Percentiles rank a stretch among this genome's conserved stretches.
phyloP scores from a whole-genome alignment of 2,113 vertebrate species.

The Corapipo altera region DNA sequence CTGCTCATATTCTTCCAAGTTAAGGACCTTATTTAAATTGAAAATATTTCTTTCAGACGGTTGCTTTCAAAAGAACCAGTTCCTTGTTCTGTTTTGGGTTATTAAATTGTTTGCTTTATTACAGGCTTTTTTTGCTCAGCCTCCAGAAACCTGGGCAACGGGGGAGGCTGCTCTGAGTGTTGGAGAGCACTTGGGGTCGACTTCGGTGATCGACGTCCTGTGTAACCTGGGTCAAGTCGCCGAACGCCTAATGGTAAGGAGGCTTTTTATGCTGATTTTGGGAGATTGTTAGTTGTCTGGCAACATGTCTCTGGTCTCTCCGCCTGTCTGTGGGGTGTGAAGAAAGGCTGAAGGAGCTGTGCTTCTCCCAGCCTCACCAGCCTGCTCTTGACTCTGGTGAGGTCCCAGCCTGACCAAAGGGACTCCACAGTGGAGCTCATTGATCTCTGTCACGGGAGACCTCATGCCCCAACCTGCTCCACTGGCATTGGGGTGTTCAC shows the following conservation, averaged over 20 bases:
- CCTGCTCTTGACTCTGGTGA: neutral
- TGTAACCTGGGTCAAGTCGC: neutral
- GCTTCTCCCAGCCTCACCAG: neutral
- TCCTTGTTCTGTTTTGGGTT: neutral
- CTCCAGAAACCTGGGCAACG: neutral
- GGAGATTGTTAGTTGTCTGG: neutral
- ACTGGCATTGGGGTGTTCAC: neutral
- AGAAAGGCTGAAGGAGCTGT: neutral
- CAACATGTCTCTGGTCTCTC: neutral
- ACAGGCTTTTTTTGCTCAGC: neutral
- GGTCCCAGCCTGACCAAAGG: neutral
- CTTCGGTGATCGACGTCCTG: neutral
- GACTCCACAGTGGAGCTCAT: neutral
- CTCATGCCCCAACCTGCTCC: rapidly evolving
- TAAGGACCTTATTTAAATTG: neutral
- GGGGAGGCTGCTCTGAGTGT: neutral
- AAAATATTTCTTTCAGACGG: neutral
- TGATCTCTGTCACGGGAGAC: neutral
- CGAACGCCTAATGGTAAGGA: neutral
- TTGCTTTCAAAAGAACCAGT: neutral
- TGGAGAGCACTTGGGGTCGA: neutral
- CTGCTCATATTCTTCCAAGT: neutral
- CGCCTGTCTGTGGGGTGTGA: neutral
- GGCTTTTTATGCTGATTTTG: neutral
- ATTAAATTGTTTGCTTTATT: neutral